Base-by-base conservation (phyloP, 2,888 invertebrate species). In the Leucozona laternaria region DNA sequence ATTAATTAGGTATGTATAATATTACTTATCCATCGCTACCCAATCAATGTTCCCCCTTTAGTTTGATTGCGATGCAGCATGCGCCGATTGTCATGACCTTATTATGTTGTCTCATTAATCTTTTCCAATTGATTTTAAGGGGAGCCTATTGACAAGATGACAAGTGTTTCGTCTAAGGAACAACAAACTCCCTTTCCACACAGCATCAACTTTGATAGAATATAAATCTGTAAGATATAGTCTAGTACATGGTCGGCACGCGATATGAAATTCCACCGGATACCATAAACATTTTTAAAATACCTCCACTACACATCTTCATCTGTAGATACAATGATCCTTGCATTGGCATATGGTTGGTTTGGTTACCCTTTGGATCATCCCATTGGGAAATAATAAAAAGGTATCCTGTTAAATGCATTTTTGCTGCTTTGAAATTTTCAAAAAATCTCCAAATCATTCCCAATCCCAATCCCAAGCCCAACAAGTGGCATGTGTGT, bases 401-500 rank as follows among this genome's bases (percentile, higher is more conserved):
- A 72, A 48, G 68, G 57, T 66, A 48, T 31, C 40, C n/a, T 28
- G n/a, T 57, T 37, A 70, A 76, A 70, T 62, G 25, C n/a, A 58
- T 53, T 53, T 58, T 71, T 53, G 66, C 43, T 55, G n/a, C 13
- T 55, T 62, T 57, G 6, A 45, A 62, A 58, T 71, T 64, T 72
- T n/a, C 15, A 37, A 64, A 79, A 64, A 53, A 43, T 60, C 66
- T 17, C 53, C 66, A 68, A 53, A 70, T 48, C 62, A 81, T 78
- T 78, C 64, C 78, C n/a, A n/a, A n/a, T n/a, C n/a, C n/a, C n/a
- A n/a, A n/a, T n/a, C n/a, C n/a, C n/a, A n/a, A n/a, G n/a, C n/a
- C n/a, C 79, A 86, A 86, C 70, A 82, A 86, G 86, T 55, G 82
- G 78, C 86, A 86, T 86, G 60, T 68, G 66, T 86, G 85, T 86